phyloP scores from a whole-genome alignment of 2,797 vertebrate genomes.

The Muraenolepis orangiensis region DNA sequence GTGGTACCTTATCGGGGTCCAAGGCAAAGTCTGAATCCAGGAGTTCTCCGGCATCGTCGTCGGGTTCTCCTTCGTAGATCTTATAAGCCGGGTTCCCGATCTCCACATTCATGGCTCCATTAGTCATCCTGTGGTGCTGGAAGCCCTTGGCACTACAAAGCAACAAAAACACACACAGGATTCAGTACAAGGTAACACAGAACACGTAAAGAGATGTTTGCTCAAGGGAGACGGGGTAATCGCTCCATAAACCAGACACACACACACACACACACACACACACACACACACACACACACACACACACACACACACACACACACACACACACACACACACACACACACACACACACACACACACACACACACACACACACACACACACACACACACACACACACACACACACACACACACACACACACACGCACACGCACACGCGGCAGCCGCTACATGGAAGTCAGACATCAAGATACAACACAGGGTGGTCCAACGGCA shows the following conservation, averaged over 20 bases:
- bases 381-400: background rate
- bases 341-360: constrained; percentile 31
- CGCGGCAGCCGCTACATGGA: constrained; percentile 26
- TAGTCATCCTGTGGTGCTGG: constrained; percentile 94
- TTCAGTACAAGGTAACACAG: constrained; percentile 17
- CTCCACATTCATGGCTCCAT: constrained; percentile 92
- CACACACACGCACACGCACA: too few relatives aligned
- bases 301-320: constrained; percentile 24
- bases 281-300: constrained; percentile 25
- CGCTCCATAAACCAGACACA: constrained; percentile 30
- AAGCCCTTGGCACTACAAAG: constrained; percentile 86
- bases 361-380: constrained; percentile 24
- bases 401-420: constrained; percentile 31
- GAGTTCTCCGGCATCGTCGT: constrained; percentile 88
- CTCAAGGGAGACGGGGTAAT: background rate
- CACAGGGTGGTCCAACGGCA: constrained; percentile 31
- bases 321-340: background rate
- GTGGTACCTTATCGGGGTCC: constrained; percentile 87
- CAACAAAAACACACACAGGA: constrained; percentile 10
- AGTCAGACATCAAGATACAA: constrained; percentile 52
- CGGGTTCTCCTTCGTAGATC: constrained; percentile 90
- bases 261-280: constrained; percentile 12
- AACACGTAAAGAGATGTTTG: constrained; percentile 8
- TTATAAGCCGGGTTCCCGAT: constrained; percentile 94
- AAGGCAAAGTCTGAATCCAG: constrained; percentile 89